Percentiles rank a stretch among this genome's conserved stretches.
Conservation (phyloP, 2,888 invertebrate species). For the Rhagium mordax region DNA sequence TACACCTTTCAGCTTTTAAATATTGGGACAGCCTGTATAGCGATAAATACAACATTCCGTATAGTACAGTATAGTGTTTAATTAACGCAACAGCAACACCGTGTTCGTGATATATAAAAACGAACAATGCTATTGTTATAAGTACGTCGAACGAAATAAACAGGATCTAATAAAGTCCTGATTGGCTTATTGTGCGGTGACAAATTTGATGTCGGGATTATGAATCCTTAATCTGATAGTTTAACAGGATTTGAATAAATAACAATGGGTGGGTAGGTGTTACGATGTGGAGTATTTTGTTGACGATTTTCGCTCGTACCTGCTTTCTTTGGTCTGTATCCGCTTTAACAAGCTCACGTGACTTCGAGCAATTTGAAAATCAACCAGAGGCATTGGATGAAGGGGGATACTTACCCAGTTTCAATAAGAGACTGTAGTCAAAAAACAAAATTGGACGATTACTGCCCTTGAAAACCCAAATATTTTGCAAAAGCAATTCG, state of each 20-base stretch:
- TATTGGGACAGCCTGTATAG: too few species aligned
- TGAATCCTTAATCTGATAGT: constrained; percentile 16
- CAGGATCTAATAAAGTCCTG: constrained; percentile 11
- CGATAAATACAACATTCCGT: neutral
- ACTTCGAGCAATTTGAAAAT: too few species aligned
- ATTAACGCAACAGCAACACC: neutral
- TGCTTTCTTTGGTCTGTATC: neutral
- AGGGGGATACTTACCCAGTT: too few species aligned
- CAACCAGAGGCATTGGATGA: too few species aligned
- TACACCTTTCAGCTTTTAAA: too few species aligned
- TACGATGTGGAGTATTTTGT: neutral
- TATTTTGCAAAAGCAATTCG: too few species aligned
- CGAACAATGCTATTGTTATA: neutral
- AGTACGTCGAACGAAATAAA: neutral
- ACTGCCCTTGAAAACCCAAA: too few species aligned
- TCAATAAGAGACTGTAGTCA: too few species aligned
- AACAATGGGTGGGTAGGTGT: constrained; percentile 11
- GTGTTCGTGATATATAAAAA: neutral
- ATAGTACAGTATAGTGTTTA: neutral
- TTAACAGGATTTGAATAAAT: constrained; percentile 13
- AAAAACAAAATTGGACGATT: too few species aligned
- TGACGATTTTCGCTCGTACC: neutral
- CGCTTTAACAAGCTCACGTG: too few species aligned
- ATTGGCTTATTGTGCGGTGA: constrained; percentile 7
- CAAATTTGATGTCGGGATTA: constrained; percentile 12